These are phyloP conservation scores for Sesamia nonagrioides DNA, from an alignment of 1,140 invertebrate species.

Conservation along the genomic window DNA sequence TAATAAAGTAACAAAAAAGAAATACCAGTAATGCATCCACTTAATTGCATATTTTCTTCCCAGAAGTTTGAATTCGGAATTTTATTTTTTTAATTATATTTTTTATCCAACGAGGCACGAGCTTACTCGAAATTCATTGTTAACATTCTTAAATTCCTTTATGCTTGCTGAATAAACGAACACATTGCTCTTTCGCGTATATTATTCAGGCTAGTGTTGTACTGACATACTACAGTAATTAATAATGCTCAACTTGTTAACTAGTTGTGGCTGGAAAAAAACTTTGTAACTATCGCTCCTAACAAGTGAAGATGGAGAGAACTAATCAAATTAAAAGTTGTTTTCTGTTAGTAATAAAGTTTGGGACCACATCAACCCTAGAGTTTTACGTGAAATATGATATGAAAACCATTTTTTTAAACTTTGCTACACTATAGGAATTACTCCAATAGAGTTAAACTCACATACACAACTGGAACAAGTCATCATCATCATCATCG, in stretches of 20 bases:
- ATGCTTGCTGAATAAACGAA: not conserved
- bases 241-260: conserved; percentile 34
- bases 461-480: too few relatives aligned
- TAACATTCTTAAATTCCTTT: conserved; percentile 14
- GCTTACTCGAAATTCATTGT: not conserved
- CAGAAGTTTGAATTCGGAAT: not conserved
- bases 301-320: conserved; percentile 57
- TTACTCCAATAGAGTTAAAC: too few relatives aligned
- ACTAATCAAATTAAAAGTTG: conserved; percentile 70
- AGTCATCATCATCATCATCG: too few relatives aligned
- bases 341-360: conserved; percentile 42
- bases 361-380: conserved; percentile 49
- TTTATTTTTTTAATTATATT: not conserved
- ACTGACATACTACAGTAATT: conserved; percentile 21
- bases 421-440: too few relatives aligned
- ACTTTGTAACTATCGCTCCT: conserved; percentile 52
- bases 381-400: conserved; percentile 11
- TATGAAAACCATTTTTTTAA: conserved; percentile 29
- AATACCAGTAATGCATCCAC: not conserved
- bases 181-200: not conserved
- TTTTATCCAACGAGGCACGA: not conserved
- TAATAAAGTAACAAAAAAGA: too few relatives aligned
- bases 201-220: conserved; percentile 20
- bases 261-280: conserved; percentile 31
- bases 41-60: not conserved